Evolutionary conservation across 2,113 vertebrate species (phyloP).

Genomic region (Hyperopisus bebe): DNA sequence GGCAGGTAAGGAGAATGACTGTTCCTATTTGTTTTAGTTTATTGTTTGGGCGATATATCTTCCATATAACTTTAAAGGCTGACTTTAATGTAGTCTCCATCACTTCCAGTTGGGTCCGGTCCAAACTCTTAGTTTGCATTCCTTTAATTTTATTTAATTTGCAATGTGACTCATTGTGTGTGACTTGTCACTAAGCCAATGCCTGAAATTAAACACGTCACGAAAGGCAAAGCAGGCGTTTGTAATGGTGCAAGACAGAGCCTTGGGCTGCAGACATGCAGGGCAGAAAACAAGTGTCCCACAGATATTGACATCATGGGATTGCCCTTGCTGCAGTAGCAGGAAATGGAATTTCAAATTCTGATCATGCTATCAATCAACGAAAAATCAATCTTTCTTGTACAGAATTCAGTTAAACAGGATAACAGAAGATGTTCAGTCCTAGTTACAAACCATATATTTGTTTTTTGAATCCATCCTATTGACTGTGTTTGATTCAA

Average conservation of each 20-base stretch:
- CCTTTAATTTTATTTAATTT: not conserved
- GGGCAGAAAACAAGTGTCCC: not conserved
- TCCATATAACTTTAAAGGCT: not conserved
- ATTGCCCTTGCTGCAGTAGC: not conserved
- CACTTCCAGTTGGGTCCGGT: not conserved
- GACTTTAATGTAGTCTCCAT: not conserved
- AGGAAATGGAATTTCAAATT: not conserved
- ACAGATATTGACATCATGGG: not conserved
- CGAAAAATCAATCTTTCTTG: not conserved
- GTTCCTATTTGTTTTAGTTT: not conserved
- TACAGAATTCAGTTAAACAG: not conserved
- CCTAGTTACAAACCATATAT: not conserved
- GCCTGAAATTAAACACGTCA: not conserved
- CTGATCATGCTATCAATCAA: not conserved
- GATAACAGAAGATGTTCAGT: not conserved
- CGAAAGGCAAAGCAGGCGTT: not conserved
- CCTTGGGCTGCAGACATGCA: not conserved
- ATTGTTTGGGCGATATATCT: not conserved
- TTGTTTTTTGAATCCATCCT: not conserved
- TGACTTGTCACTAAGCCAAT: not conserved
- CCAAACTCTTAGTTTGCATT: not conserved
- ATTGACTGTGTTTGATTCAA: not conserved
- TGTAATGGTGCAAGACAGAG: not conserved
- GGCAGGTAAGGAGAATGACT: slow-evolving; percentile 64
- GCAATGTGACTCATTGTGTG: not conserved